Conservation (phyloP, 2,113 vertebrate species). For the Hydrochoerus hydrochaeris region DNA sequence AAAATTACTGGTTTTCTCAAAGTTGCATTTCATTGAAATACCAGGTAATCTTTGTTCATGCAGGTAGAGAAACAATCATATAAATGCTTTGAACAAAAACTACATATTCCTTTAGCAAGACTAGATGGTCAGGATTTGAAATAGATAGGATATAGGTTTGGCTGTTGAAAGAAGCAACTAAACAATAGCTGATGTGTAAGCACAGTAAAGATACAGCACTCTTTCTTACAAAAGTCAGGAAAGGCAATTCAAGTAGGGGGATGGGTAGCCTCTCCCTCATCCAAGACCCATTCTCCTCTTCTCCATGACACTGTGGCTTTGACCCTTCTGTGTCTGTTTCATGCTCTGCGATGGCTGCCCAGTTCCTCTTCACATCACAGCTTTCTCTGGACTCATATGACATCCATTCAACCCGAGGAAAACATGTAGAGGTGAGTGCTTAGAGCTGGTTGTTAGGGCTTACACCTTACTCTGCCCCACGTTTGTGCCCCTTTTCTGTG, state of each 20-base stretch:
- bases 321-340: neutral
- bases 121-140: neutral
- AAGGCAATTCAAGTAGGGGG: too few species aligned
- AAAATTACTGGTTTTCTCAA: neutral
- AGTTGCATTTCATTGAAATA: neutral
- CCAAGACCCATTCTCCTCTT: neutral
- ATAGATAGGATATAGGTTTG: neutral
- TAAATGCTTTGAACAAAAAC: neutral
- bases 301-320: neutral
- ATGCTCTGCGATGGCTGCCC: neutral
- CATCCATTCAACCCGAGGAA: neutral
- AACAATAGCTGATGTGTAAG: neutral
- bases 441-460: neutral
- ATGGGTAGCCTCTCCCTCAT: too few species aligned
- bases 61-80: neutral
- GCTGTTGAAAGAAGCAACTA: neutral
- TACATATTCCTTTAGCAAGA: neutral
- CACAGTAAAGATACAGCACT: neutral
- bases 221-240: too few species aligned
- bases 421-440: neutral
- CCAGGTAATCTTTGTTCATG: neutral
- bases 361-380: neutral
- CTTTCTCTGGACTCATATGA: too few species aligned
- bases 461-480: neutral
- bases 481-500: neutral